phyloP scores from a whole-genome alignment of 2,113 vertebrate species.

The Microtus montanus region DNA sequence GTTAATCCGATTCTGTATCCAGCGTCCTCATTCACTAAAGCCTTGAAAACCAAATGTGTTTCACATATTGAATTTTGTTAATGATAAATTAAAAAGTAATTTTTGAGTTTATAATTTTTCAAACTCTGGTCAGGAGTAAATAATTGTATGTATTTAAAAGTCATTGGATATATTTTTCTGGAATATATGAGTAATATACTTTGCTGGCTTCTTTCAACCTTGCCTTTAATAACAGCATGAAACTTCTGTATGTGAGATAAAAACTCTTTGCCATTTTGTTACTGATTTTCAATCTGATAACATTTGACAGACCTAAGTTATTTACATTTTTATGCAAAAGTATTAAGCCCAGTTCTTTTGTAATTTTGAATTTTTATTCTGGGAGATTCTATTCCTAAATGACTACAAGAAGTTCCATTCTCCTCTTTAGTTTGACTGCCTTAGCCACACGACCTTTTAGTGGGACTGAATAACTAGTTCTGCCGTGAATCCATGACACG shows the following conservation, averaged over 20 bases:
- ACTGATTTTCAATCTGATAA: neutral
- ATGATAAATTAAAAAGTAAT: neutral
- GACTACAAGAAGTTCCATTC: neutral
- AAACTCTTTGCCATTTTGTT: neutral
- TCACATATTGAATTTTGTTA: conserved; percentile 2
- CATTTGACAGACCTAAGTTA: neutral
- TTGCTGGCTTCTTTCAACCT: neutral
- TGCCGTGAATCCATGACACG: neutral
- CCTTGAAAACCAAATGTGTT: neutral
- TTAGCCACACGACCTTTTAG: neutral
- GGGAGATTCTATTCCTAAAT: neutral
- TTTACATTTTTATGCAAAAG: neutral
- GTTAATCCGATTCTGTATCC: neutral
- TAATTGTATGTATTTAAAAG: neutral
- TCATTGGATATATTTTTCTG: neutral
- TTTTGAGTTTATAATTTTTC: neutral
- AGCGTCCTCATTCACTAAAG: neutral
- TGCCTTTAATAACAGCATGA: neutral
- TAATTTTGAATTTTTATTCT: neutral
- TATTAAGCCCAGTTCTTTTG: neutral
- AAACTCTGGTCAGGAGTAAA: neutral
- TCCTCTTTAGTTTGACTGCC: neutral
- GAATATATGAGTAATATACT: neutral
- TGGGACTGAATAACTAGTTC: neutral
- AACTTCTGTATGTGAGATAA: neutral